These are phyloP conservation scores for Brachionus paranguensis DNA, from an alignment of 1,140 invertebrate species.

Conservation along the genomic window DNA sequence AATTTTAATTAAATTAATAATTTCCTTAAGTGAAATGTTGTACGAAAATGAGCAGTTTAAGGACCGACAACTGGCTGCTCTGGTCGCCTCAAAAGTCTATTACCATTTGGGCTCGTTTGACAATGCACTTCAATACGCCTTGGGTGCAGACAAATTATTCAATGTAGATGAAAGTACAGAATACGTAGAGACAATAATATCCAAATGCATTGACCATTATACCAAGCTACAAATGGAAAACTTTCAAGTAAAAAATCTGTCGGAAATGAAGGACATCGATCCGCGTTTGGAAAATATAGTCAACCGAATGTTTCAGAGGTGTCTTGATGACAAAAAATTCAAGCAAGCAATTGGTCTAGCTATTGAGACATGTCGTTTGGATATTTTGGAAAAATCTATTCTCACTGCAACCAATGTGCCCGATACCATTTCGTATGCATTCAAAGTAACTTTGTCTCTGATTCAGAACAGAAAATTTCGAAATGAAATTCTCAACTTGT, in stretches of 20 bases:
- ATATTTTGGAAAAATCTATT: constrained; percentile 85
- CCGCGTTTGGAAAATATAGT: constrained; percentile 83
- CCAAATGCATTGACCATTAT: constrained; percentile 39
- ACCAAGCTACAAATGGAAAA: constrained; percentile 5
- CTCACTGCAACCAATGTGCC: background rate
- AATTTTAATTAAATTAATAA: background rate
- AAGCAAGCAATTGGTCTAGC: constrained; percentile 82
- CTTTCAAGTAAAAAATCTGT: constrained; percentile 20
- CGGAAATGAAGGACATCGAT: constrained; percentile 63
- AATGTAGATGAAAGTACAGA: constrained; percentile 85
- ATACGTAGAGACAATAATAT: constrained; percentile 91
- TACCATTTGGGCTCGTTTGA: constrained; percentile 94
- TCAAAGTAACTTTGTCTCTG: constrained; percentile 52
- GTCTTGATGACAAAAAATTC: constrained; percentile 85
- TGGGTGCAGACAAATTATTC: constrained; percentile 84
- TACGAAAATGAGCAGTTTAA: constrained; percentile 81
- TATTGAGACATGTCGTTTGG: constrained; percentile 88
- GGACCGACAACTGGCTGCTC: constrained; percentile 81
- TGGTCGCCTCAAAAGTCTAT: constrained; percentile 96
- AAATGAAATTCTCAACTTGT: constrained; percentile 74
- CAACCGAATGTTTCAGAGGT: constrained; percentile 91
- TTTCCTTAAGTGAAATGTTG: constrained; percentile 69
- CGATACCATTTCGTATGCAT: constrained; percentile 24
- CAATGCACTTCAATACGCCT: constrained; percentile 85
- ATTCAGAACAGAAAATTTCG: constrained; percentile 87